Percentiles rank a stretch among this genome's conserved stretches.
These are phyloP conservation scores for Pyrocoelia pectoralis DNA, from an alignment of 2,888 invertebrate genomes.

Conservation along the genomic window DNA sequence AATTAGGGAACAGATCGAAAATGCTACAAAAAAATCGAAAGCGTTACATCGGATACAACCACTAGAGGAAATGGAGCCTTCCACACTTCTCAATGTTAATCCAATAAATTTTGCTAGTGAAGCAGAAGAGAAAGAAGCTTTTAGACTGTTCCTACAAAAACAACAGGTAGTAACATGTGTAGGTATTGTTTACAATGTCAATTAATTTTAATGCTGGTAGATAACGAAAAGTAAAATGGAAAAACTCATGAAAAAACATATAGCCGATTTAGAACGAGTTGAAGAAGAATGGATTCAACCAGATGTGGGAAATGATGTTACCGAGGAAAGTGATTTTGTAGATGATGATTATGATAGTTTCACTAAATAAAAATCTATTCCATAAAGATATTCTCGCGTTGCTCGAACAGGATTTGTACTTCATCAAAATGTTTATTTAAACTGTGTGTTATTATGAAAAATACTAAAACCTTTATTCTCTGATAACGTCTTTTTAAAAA, in stretches of 20 bases:
- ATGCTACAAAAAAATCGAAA: constrained; percentile 51
- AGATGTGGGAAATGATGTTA: constrained; percentile 16
- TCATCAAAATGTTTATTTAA: no score
- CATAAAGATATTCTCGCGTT: no score
- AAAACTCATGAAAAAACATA: constrained; percentile 45
- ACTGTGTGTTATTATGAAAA: no score
- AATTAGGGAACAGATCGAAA: constrained; percentile 64
- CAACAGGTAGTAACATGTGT: constrained; percentile 57
- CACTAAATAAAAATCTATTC: constrained; percentile 1
- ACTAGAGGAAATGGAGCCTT: not conserved
- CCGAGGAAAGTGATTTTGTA: not conserved
- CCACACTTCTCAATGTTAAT: constrained; percentile 42
- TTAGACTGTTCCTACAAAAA: constrained; percentile 65
- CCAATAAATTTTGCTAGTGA: constrained; percentile 45
- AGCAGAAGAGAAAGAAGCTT: constrained; percentile 61
- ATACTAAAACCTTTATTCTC: no score
- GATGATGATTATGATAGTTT: not conserved
- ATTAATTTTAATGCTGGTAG: constrained; percentile 40
- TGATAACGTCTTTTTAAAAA: no score
- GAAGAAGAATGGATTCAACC: constrained; percentile 49
- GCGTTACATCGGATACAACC: constrained; percentile 44
- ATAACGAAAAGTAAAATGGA: constrained; percentile 45
- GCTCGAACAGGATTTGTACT: no score
- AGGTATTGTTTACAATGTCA: not conserved
- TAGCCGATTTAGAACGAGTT: constrained; percentile 46